Conservation (phyloP, 2,113 vertebrate genomes). For the Pterocles burchelli region DNA sequence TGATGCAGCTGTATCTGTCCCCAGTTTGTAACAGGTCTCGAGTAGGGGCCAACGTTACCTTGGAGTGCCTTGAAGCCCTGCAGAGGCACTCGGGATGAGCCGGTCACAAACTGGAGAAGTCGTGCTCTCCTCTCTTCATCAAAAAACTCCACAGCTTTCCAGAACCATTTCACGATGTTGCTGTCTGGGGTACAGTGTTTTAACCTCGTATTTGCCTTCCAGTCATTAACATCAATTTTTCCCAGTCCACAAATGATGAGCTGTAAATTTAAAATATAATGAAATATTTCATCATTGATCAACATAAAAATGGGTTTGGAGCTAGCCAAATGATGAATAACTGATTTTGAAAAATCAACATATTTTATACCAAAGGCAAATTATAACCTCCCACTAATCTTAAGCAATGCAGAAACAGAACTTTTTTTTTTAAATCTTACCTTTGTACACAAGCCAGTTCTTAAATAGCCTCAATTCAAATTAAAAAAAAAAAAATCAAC, state of each 20-base stretch:
- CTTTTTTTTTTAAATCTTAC: background rate
- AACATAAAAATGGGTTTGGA: background rate
- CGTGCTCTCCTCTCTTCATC: slow-evolving; percentile 94
- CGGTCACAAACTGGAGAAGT: slow-evolving; percentile 97
- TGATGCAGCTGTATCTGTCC: background rate
- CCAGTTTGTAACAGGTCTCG: background rate
- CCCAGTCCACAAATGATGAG: slow-evolving; percentile 97
- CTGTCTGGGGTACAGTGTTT: slow-evolving; percentile 98
- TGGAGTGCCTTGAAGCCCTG: slow-evolving; percentile 98
- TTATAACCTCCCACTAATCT: background rate
- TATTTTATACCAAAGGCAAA: background rate
- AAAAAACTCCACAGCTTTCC: slow-evolving; percentile 97
- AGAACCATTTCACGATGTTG: slow-evolving; percentile 98
- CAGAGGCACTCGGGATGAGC: slow-evolving; percentile 94
- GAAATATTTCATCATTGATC: background rate
- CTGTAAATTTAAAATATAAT: slow-evolving; percentile 68
- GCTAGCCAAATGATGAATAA: background rate
- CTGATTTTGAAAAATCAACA: background rate
- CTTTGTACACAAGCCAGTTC: background rate
- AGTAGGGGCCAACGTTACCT: slow-evolving; percentile 71
- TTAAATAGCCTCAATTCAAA: background rate
- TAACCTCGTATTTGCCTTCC: slow-evolving; percentile 97
- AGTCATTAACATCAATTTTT: slow-evolving; percentile 97
- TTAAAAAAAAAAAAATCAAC: background rate
- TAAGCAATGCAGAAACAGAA: background rate